Base-by-base conservation (phyloP, 2,113 vertebrate species). In the Mixornis gularis region DNA sequence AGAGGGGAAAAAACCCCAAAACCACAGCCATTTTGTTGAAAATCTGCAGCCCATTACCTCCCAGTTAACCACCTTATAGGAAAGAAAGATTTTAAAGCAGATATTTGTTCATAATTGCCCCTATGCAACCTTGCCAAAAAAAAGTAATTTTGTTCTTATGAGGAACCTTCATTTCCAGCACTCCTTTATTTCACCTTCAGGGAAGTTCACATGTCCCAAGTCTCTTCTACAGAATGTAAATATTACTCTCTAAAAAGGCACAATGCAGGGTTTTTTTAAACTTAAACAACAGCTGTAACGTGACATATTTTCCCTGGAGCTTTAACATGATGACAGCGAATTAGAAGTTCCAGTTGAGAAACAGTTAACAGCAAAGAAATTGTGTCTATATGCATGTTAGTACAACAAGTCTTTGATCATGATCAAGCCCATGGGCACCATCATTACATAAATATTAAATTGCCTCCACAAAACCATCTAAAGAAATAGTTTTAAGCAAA, bases 161-260 rank as follows among this genome's bases (percentile, higher is more conserved):
- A 20, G 24, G 79, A 84, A 76, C 72, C 72, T 97, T 81, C 0
- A 27, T 79, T 92, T 96, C 89, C 69, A 87, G 46, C 46, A 77
- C 76, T 85, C n/a, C 87, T 92, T 95, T 66, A 91, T 95, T 95
- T 95, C 73, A 87, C 55, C 66, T 94, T 96, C 79, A 90, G 89
- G 74, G n/a, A 96, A 88, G 80, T 93, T 95, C 56, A 44, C 85
- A 65, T 71, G 79, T 93, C 70, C 88, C 60, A 91, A 58, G 68
- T 72, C 41, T 93, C 87, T 95, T 92, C 43, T 80, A 87, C 78
- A 89, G 55, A 93, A 84, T 52, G 60, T 51, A 95, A 95, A 95
- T 85, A 95, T 84, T 89, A 68, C n/a, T 87, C 51, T 73, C 86
- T 73, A 84, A 89, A 93, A 93, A 93, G 92, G 76, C 38, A 73